Base-by-base conservation (phyloP, 2,797 vertebrate genomes). In the Acanthiza pusilla region DNA sequence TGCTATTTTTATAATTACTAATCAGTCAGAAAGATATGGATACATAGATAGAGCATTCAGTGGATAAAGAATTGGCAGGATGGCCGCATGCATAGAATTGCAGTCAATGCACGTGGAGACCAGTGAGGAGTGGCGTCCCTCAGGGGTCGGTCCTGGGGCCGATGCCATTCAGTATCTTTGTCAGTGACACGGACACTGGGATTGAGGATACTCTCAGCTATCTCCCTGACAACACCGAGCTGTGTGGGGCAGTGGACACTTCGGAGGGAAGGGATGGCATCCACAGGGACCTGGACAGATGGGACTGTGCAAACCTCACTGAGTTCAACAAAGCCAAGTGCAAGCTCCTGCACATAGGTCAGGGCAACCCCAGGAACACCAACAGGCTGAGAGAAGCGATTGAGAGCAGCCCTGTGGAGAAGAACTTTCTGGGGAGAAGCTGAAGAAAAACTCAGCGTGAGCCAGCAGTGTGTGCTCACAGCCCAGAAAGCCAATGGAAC, bases 161-260 rank as follows among this genome's bases (percentile, higher is more conserved):
- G 19, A 0, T 16, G 27, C 26, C 60, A n/a, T 23, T 23, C 30
- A 48, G 0, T 9, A 19, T 27, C 54, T 48, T 40, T 54, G 18
- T 42, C 48, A 32, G 51, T 8, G 26, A 27, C 32, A 65, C 1
- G 12, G 61, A 4, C 34, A 81, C 21, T 14, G 62, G 67, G 26
- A 81, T 19, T 0, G 0, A 75, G 42, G 26, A 34, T 40, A 54
- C 6, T 10, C 40, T 48, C 55, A 42, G 19, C 34, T 48, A 10
- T 10, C 27, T 32, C 3, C 2, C 40, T 22, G 20, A 19, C 0
- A 0, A 15, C 61, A 67, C 26, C 0, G 0, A 42, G 40, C 21
- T 32, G 20, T 9, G 17, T 18, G n/a, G 16, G 5, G 45, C 0
- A 0, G 19, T 9, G 4, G 3, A 8, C 21, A 19, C 0, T 2